Evolutionary conservation across 2,888 invertebrate species (phyloP).

Genomic region (Nomada flava): DNA sequence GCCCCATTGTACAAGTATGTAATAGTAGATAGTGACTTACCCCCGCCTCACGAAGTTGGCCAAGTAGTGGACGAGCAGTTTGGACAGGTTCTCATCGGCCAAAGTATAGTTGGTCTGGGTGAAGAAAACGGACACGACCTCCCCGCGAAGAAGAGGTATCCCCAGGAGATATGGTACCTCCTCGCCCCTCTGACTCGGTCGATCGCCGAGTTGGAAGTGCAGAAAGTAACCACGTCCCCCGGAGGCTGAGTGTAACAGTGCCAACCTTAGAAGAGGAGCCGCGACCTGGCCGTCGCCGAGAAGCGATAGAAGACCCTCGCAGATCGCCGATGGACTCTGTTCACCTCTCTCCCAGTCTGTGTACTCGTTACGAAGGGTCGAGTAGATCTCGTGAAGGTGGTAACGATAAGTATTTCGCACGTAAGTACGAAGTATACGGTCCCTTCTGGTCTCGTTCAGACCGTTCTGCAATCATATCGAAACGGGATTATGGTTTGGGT

Average conservation of each 20-base stretch:
- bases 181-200: conserved; percentile 94
- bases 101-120: conserved; percentile 92
- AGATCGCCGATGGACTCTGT: conserved; percentile 90
- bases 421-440: conserved; percentile 94
- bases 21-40: conserved; percentile 85
- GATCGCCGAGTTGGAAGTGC: conserved; percentile 94
- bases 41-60: conserved; percentile 95
- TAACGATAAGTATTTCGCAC: conserved; percentile 97
- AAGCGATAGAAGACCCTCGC: conserved; percentile 92
- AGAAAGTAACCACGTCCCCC: conserved; percentile 94
- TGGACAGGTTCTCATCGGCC: conserved; percentile 91
- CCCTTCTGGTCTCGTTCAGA: conserved; percentile 94
- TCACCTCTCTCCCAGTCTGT: conserved; percentile 97
- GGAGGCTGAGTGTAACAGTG: conserved; percentile 91
- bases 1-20: too few relatives aligned
- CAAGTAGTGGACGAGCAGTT: conserved; percentile 92
- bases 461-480: conserved; percentile 89
- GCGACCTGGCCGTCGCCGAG: conserved; percentile 96
- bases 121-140: conserved; percentile 85
- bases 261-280: conserved; percentile 92
- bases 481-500: too few relatives aligned
- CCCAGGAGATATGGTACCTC: conserved; percentile 94
- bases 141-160: conserved; percentile 89
- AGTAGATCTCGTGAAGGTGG: conserved; percentile 97
- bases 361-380: conserved; percentile 97